phyloP scores from a whole-genome alignment of 1,140 invertebrate genomes.

The Streblospio benedicti region DNA sequence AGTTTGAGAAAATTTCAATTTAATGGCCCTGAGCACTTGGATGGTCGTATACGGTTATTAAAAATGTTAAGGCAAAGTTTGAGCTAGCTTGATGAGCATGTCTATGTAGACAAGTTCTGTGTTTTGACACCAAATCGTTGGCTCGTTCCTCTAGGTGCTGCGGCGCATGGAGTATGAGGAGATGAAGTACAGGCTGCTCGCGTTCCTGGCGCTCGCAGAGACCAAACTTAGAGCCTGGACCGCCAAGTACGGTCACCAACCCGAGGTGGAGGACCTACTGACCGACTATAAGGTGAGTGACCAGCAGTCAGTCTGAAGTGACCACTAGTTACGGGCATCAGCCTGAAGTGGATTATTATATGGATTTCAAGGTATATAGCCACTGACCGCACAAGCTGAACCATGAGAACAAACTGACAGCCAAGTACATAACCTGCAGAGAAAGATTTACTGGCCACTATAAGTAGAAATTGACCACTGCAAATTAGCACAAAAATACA shows the following conservation, averaged over 20 bases:
- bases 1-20: no score
- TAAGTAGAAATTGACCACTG: no score
- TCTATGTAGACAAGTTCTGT: no score
- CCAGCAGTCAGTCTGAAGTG: background rate
- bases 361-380: background rate
- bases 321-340: background rate
- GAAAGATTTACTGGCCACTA: no score
- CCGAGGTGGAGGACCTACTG: constrained; percentile 71
- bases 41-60: no score
- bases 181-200: constrained; percentile 49
- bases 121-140: no score
- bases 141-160: constrained; percentile 15
- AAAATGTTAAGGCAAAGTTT: no score
- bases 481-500: no score
- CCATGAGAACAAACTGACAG: no score
- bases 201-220: constrained; percentile 79
- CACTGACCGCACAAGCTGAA: no score
- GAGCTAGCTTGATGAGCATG: constrained; percentile 27
- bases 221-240: constrained; percentile 80
- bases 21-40: no score
- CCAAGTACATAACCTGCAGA: no score
- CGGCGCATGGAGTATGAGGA: constrained; percentile 37
- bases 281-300: constrained; percentile 62
- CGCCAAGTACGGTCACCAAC: constrained; percentile 74
- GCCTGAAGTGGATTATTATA: background rate